These are phyloP conservation scores for Candidula unifasciata DNA, from an alignment of 2,888 invertebrate genomes.

Conservation along the genomic window DNA sequence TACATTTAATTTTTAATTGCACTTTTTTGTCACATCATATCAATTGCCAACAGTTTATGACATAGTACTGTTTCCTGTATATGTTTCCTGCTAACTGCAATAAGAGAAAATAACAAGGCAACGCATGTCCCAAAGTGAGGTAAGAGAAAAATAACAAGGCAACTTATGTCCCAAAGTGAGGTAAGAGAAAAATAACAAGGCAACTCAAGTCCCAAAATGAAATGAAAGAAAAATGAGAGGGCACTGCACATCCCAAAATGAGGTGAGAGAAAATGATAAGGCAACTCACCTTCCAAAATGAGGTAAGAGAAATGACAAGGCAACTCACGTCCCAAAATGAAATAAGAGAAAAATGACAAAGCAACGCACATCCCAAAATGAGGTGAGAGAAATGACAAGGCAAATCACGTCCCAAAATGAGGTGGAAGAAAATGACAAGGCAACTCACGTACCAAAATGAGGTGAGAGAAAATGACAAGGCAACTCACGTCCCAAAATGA, in stretches of 20 bases:
- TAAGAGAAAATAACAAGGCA: too few species aligned
- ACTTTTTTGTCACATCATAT: too few species aligned
- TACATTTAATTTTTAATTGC: too few species aligned
- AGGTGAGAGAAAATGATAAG: too few species aligned
- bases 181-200: too few species aligned
- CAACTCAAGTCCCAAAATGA: slow-evolving; percentile 70
- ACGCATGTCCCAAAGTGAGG: slow-evolving; percentile 70
- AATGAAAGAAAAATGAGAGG: too few species aligned
- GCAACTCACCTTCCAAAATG: slow-evolving; percentile 70
- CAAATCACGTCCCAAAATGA: slow-evolving; percentile 71
- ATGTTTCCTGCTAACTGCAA: slow-evolving; percentile 5
- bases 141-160: too few species aligned
- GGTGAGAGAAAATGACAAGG: too few species aligned
- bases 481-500: slow-evolving; percentile 71
- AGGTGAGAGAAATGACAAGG: too few species aligned
- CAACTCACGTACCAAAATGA: slow-evolving; percentile 71
- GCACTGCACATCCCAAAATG: slow-evolving; percentile 70
- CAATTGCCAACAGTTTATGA: background rate
- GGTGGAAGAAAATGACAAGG: too few species aligned
- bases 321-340: slow-evolving; percentile 71
- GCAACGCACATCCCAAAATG: slow-evolving; percentile 70
- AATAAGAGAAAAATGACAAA: too few species aligned
- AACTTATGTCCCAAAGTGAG: slow-evolving; percentile 70
- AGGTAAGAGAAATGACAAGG: too few species aligned
- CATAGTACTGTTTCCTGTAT: background rate